Conservation (phyloP, 2,888 invertebrate genomes). For the Incurvaria masculella region DNA sequence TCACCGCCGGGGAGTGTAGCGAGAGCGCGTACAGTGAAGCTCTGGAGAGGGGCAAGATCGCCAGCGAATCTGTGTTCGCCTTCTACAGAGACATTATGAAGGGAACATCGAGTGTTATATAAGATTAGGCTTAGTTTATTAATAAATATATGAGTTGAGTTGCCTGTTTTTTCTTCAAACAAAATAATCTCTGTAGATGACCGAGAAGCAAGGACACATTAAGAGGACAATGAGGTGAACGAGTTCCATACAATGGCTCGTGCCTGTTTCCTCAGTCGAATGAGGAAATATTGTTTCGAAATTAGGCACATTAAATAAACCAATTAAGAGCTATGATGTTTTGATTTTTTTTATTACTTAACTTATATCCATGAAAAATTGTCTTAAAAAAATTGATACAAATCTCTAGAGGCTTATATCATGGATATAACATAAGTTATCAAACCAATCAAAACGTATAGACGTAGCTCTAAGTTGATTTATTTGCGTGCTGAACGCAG, state of each 20-base stretch:
- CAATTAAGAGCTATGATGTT: not conserved
- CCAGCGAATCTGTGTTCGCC: constrained; percentile 65
- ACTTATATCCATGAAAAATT: too few relatives aligned
- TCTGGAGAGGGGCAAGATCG: constrained; percentile 60
- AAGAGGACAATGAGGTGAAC: too few relatives aligned
- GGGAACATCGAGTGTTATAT: constrained; percentile 45
- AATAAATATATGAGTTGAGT: constrained; percentile 8
- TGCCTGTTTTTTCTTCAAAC: not conserved
- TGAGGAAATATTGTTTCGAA: too few relatives aligned
- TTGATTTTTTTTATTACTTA: too few relatives aligned
- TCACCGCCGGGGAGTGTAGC: constrained; percentile 68
- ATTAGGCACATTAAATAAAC: not conserved
- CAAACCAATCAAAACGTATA: too few relatives aligned
- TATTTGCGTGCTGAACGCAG: constrained; percentile 80
- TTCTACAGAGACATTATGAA: constrained; percentile 67
- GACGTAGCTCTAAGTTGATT: too few relatives aligned
- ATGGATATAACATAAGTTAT: too few relatives aligned
- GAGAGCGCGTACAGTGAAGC: constrained; percentile 65
- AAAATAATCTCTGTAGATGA: not conserved
- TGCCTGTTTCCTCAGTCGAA: too few relatives aligned
- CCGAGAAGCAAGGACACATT: too few relatives aligned
- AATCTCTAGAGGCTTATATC: too few relatives aligned
- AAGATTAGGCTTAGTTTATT: constrained; percentile 28
- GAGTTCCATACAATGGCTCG: too few relatives aligned
- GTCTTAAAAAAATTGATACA: too few relatives aligned